phyloP scores from a whole-genome alignment of 2,113 vertebrate genomes.

The Oryzias javanicus region DNA sequence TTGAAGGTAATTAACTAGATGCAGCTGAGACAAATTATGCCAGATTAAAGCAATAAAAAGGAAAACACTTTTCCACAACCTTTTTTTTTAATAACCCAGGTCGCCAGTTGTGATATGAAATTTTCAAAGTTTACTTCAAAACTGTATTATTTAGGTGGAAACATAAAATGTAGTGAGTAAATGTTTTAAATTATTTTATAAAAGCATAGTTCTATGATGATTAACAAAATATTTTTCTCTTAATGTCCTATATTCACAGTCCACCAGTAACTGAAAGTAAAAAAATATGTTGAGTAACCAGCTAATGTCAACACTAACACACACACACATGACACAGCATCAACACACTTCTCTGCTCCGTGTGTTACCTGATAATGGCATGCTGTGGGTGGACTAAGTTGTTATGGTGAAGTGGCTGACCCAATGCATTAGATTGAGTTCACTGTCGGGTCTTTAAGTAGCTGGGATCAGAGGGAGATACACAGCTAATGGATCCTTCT shows the following conservation, averaged over 20 bases:
- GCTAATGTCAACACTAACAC: conserved; percentile 9
- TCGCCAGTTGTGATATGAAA: background rate
- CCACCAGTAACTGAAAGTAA: conserved; percentile 6
- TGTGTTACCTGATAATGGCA: conserved; percentile 69
- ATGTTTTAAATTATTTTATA: too few species aligned
- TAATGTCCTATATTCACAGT: background rate
- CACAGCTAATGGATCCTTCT: conserved; percentile 74
- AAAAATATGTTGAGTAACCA: conserved; percentile 12
- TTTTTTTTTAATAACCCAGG: too few species aligned
- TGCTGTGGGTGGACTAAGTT: conserved; percentile 70
- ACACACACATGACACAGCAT: conserved; percentile 4
- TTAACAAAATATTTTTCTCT: background rate
- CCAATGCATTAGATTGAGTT: conserved; percentile 74
- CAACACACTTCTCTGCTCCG: conserved; percentile 29
- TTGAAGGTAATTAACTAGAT: too few species aligned
- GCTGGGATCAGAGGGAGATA: conserved; percentile 69
- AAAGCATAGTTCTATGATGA: too few species aligned
- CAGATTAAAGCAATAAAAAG: too few species aligned
- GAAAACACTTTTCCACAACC: too few species aligned
- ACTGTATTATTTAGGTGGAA: background rate
- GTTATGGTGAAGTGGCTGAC: conserved; percentile 69
- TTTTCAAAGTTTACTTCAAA: background rate
- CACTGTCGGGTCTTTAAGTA: conserved; percentile 75
- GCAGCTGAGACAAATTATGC: too few species aligned
- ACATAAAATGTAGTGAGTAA: too few species aligned